phyloP scores from a whole-genome alignment of 2,113 vertebrate genomes.

The Peromyscus maniculatus region DNA sequence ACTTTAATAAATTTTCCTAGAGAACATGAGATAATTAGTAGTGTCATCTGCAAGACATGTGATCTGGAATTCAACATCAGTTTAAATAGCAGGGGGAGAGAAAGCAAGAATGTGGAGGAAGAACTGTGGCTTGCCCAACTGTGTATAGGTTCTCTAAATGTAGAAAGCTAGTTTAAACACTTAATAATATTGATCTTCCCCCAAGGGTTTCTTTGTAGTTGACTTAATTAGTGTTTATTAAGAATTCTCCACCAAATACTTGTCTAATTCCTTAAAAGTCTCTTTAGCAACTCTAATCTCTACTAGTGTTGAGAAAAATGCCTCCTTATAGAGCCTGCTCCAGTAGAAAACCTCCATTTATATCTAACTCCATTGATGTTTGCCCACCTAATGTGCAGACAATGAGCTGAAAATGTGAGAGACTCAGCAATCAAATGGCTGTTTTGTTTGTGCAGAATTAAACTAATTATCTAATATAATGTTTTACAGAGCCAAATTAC shows the following conservation, averaged over 20 bases:
- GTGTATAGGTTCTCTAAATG: conserved; percentile 51
- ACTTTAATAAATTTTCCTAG: background rate
- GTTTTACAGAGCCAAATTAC: conserved; percentile 32
- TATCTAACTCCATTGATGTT: conserved; percentile 55
- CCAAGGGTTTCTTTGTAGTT: conserved; percentile 57
- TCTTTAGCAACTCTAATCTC: conserved; percentile 60
- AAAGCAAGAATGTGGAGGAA: background rate
- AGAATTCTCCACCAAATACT: conserved; percentile 62
- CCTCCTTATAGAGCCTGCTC: background rate
- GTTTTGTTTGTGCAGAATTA: conserved; percentile 46
- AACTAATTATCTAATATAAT: conserved; percentile 26
- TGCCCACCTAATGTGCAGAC: conserved; percentile 34
- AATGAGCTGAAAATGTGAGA: conserved; percentile 57
- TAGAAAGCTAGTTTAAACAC: conserved; percentile 72
- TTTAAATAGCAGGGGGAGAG: conserved; percentile 40
- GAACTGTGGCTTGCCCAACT: background rate
- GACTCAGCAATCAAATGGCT: background rate
- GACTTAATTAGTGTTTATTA: conserved; percentile 79
- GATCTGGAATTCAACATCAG: background rate
- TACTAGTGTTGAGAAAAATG: conserved; percentile 27
- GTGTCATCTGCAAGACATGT: background rate
- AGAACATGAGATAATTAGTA: background rate
- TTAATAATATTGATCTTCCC: conserved; percentile 79
- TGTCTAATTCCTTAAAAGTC: conserved; percentile 67
- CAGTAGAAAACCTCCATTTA: conserved; percentile 64